Percentiles rank a stretch among this genome's conserved stretches.
phyloP scores from a whole-genome alignment of 2,113 vertebrate species.

The Melospiza melodia region DNA sequence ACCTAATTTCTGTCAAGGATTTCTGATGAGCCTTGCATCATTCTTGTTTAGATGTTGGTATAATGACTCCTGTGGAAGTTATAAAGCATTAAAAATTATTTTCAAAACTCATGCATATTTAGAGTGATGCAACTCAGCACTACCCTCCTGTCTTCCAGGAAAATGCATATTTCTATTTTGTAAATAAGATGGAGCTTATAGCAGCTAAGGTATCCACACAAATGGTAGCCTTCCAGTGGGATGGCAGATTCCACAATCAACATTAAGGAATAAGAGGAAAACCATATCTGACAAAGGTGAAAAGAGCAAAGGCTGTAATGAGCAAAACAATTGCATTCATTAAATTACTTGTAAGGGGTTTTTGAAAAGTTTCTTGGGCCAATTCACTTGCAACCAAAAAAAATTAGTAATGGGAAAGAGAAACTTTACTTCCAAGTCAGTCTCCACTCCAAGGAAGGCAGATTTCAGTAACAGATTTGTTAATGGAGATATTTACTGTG shows the following conservation, averaged over 20 bases:
- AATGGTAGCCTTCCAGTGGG: neutral
- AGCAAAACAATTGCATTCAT: neutral
- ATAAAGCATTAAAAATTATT: neutral
- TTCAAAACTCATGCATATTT: neutral
- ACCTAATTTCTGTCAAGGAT: neutral
- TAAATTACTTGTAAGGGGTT: neutral
- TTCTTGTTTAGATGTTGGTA: neutral
- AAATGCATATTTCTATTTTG: neutral
- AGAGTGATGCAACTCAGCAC: neutral
- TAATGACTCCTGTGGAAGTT: neutral
- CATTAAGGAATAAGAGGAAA: neutral
- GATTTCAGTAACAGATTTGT: neutral
- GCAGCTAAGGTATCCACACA: neutral
- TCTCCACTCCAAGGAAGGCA: neutral
- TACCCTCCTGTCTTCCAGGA: neutral
- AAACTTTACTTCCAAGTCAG: neutral
- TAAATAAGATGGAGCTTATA: neutral
- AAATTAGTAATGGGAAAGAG: neutral
- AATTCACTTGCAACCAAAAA: neutral
- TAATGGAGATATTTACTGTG: neutral
- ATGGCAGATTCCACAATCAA: neutral
- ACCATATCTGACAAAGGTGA: neutral
- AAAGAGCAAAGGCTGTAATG: neutral
- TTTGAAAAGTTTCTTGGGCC: neutral
- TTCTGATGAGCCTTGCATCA: neutral